Percentiles rank a stretch among this genome's conserved stretches.
Evolutionary conservation across 1,140 invertebrate species (phyloP).

Genomic region (Drosophila truncata): DNA sequence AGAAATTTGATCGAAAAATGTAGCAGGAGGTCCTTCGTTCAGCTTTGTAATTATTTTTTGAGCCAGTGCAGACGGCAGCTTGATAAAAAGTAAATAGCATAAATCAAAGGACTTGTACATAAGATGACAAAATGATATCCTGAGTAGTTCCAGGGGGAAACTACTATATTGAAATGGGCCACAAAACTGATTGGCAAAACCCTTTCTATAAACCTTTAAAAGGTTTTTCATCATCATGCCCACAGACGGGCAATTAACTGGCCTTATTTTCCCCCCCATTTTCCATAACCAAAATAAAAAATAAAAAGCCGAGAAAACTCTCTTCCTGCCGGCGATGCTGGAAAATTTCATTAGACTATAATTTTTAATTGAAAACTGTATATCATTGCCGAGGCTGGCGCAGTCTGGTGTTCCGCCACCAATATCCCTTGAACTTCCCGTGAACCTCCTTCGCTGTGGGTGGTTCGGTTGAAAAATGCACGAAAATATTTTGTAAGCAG

Average conservation of each 20-base stretch:
- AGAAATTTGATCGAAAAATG: constrained; percentile 66
- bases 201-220: constrained; percentile 28
- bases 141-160: neutral
- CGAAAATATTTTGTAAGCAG: constrained; percentile 78
- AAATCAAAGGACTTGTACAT: constrained; percentile 45
- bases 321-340: constrained; percentile 45
- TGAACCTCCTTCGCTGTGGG: constrained; percentile 28
- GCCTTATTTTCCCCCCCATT: neutral
- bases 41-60: constrained; percentile 60
- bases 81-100: constrained; percentile 62
- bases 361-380: constrained; percentile 79
- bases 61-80: constrained; percentile 58
- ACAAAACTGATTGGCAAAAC: constrained; percentile 26
- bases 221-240: neutral
- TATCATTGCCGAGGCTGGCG: constrained; percentile 66
- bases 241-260: constrained; percentile 48
- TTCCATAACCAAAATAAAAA: constrained; percentile 1
- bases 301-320: constrained; percentile 44
- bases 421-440: neutral
- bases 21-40: constrained; percentile 4
- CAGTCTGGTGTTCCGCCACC: constrained; percentile 37
- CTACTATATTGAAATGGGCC: constrained; percentile 2
- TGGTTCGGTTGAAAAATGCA: constrained; percentile 57
- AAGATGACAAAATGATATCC: constrained; percentile 39
- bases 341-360: constrained; percentile 75